A percentile compares a stretch with the other conserved stretches of the same genome.
Evolutionary conservation across 35 echinoderm and acorn worm species (phyloP).

Genomic region (Holothuria glaberrima): DNA sequence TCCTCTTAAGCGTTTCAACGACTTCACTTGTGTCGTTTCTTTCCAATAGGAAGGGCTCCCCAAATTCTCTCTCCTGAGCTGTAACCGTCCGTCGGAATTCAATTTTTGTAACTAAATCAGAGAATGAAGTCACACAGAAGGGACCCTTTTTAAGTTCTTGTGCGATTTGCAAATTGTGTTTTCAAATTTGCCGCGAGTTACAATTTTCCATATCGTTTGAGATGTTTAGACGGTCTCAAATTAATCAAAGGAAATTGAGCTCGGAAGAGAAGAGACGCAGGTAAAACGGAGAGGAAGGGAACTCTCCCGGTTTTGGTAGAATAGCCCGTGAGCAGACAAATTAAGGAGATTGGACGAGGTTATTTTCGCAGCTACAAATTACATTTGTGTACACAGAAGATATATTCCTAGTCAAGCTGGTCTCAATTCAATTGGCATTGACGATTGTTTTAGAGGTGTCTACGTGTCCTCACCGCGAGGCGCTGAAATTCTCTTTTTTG

Average conservation of each 20-base stretch:
- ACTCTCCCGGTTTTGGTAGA: conserved; percentile 18
- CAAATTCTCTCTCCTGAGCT: too few relatives aligned
- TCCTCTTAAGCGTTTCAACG: too few relatives aligned
- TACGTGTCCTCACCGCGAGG: conserved; percentile 25
- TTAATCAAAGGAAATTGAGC: conserved; percentile 62
- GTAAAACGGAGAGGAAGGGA: neutral
- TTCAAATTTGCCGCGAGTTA: conserved; percentile 68
- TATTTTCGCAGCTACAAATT: conserved; percentile 66
- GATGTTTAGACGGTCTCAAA: conserved; percentile 61
- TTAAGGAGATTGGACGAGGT: conserved; percentile 63
- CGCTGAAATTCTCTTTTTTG: conserved; percentile 4
- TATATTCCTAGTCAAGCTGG: conserved; percentile 27
- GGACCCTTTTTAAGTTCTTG: conserved; percentile 45
- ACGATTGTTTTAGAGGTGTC: conserved; percentile 53
- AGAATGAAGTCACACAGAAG: conserved; percentile 57
- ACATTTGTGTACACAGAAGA: conserved; percentile 56
- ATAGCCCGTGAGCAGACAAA: conserved; percentile 57
- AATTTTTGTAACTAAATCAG: conserved; percentile 62
- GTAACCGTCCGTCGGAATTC: conserved; percentile 34
- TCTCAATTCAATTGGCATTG: conserved; percentile 61
- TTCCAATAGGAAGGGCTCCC: too few relatives aligned
- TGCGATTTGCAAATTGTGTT: conserved; percentile 62
- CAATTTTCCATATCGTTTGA: conserved; percentile 71
- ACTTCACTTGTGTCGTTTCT: too few relatives aligned
- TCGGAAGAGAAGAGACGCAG: neutral